Evolutionary conservation across 1,140 invertebrate species (phyloP).

Genomic region (Argopecten irradians): DNA sequence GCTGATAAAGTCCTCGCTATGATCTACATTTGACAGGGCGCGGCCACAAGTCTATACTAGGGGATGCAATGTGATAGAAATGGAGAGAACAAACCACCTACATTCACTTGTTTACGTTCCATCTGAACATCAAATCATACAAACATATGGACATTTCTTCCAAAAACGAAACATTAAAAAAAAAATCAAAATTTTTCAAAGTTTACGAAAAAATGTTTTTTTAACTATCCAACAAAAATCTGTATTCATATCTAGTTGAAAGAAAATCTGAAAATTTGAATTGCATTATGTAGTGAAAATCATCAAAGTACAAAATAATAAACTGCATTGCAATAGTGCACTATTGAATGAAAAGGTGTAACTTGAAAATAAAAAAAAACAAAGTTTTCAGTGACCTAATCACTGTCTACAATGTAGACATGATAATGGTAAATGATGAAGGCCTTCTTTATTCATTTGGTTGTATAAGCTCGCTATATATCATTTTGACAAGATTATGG

Average conservation of each 20-base stretch:
- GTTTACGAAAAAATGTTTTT: background rate
- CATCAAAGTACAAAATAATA: background rate
- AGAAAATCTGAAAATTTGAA: no score
- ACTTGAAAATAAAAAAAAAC: background rate
- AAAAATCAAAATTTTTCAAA: no score
- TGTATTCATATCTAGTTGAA: background rate
- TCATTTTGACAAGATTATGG: no score
- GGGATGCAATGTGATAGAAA: conserved; percentile 21
- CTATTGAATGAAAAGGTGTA: background rate
- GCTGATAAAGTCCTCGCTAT: background rate
- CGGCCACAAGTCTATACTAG: no score
- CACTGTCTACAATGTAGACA: no score
- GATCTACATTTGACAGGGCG: no score
- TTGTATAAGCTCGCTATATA: no score
- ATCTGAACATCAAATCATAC: background rate
- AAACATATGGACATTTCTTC: background rate
- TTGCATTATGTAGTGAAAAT: no score
- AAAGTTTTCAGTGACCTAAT: background rate
- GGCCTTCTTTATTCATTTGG: no score
- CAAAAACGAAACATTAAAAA: background rate
- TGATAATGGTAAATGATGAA: no score
- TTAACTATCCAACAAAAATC: background rate
- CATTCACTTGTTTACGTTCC: conserved; percentile 5
- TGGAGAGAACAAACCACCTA: background rate
- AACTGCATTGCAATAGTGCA: background rate